Evolutionary conservation across 2,113 vertebrate species (phyloP), one percentile per base, ranked within the genome.

Genomic region (Smithornis capensis): DNA sequence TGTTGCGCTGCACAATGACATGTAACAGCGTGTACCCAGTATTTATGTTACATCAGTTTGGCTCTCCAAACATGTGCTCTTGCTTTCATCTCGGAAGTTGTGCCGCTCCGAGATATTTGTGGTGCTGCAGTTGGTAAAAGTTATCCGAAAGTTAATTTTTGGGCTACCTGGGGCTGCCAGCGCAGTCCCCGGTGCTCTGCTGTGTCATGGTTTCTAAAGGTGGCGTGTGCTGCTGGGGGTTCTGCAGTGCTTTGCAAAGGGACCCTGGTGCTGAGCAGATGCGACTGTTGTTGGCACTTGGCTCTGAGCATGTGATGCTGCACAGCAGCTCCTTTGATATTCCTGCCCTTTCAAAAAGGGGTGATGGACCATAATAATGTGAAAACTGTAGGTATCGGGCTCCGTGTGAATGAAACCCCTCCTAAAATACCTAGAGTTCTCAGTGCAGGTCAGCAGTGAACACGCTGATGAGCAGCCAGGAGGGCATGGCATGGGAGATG

Each of bases 1-100:
- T 96, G 96, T 96, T 96, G 94, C 40, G 5, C 94, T 94, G 81
- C 88, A 62, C 52, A 89, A 25, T 92, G 96, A 96, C 95, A 94
- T 95, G 95, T 93, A 96, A 80, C 85, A 87, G 73, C 92, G 6
- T 53, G 92, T 95, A 81, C 85, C 64, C 35, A 8, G 33, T 86
- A 50, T 94, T 95, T 83, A 91, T 6, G 17, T 89, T 83, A 24
- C 83, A 15, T 33, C 9, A 12, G 8, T 82, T 81, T 86, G 85
- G 94, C 87, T 92, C 73, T 74, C 80, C 86, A 89, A 60, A 90
- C 64, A 1, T n/a, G 37, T 60, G 16, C 94, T 96, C 90, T 90
- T 40, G 57, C 94, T 97, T 97, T 96, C 79, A 75, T 86, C 94
- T 95, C 18, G 7, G 93, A 92, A 96, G 90, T 81, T n/a, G 79